These are phyloP conservation scores for Leptopterna dolabrata DNA, from an alignment of 2,888 invertebrate species.

Conservation along the genomic window DNA sequence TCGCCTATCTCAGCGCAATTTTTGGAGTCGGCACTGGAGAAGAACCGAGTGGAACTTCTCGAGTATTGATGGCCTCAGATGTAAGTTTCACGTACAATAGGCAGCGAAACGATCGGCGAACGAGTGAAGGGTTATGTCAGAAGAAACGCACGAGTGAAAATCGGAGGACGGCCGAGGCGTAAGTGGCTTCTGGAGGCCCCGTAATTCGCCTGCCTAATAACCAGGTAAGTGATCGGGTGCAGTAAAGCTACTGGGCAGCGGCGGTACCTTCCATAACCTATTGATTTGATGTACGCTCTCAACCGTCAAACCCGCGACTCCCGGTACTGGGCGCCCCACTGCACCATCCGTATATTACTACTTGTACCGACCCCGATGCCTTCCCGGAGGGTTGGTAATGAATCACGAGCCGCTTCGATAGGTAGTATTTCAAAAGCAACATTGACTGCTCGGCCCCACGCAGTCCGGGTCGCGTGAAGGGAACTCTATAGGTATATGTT, in stretches of 20 bases:
- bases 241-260: neutral
- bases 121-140: neutral
- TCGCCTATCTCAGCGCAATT: neutral
- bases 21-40: neutral
- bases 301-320: neutral
- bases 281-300: conserved; percentile 11
- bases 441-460: conserved; percentile 11
- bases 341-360: neutral
- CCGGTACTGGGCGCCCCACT: neutral
- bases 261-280: neutral
- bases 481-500: neutral
- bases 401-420: neutral
- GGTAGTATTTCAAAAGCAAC: conserved; percentile 11
- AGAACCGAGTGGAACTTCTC: neutral
- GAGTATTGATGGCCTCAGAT: neutral
- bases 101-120: neutral
- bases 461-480: neutral
- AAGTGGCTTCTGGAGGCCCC: neutral
- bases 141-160: neutral
- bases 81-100: neutral
- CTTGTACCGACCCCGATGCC: conserved; percentile 2
- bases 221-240: neutral
- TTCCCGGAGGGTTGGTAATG: neutral
- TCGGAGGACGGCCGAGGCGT: neutral
- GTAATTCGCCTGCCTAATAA: conserved; percentile 7